Conservation (phyloP, 2,888 invertebrate genomes). For the Odontocerum albicorne region DNA sequence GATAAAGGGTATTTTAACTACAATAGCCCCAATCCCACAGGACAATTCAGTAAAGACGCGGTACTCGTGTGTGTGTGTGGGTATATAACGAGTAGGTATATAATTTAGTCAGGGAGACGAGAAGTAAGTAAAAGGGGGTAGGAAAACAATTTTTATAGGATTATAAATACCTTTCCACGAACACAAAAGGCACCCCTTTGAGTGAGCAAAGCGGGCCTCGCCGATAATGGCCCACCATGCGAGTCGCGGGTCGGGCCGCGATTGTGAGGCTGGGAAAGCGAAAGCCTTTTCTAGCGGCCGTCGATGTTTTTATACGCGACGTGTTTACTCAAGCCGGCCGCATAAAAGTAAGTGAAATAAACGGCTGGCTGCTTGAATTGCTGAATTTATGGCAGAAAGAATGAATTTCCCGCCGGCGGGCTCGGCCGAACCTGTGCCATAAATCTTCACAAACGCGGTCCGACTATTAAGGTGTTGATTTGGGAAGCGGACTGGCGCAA, state of each 20-base stretch:
- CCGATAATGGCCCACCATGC: background rate
- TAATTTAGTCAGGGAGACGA: no score
- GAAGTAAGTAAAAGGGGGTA: no score
- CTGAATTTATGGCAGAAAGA: constrained; percentile 34
- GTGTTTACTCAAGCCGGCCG: constrained; percentile 32
- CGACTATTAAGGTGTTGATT: constrained; percentile 36
- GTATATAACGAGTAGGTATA: no score
- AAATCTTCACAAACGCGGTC: constrained; percentile 33
- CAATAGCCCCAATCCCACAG: no score
- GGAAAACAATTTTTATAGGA: background rate
- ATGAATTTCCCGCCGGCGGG: constrained; percentile 32
- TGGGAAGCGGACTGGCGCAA: constrained; percentile 6
- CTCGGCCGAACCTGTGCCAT: constrained; percentile 24
- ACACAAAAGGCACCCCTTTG: background rate
- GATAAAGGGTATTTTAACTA: no score
- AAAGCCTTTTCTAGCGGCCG: constrained; percentile 16
- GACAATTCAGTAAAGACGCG: no score
- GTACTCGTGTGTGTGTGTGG: no score
- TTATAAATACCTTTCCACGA: background rate
- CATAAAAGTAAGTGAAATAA: constrained; percentile 36
- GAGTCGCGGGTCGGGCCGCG: background rate
- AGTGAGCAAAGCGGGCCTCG: background rate
- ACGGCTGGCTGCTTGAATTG: constrained; percentile 32
- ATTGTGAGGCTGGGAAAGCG: constrained; percentile 4
- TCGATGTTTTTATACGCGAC: constrained; percentile 25